Base-by-base conservation (phyloP, 2,888 invertebrate species). In the Eupithecia abbreviata region DNA sequence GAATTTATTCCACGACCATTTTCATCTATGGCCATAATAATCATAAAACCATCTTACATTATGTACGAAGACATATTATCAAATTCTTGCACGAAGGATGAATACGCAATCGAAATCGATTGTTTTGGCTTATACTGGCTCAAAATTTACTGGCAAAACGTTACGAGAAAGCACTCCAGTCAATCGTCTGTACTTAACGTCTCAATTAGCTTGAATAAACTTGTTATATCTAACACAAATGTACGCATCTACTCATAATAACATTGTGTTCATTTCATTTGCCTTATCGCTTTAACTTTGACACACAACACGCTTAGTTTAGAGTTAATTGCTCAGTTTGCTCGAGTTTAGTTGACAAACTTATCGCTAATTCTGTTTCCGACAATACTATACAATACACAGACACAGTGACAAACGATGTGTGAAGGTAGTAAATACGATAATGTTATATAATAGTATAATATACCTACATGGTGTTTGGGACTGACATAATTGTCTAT, bases 241-340 rank as follows among this genome's bases (percentile, higher is more conserved):
- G 18, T 62, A 62, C 30, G 30, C 65, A 68, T 73, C 43, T 45
- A 68, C 55, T 55, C 30, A 55, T 67, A 49, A 58, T 65, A 15
- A 30, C 45, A 74, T 55, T 75, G 70, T 71, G 42, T 67, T 13
- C 45, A 47, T 62, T 71, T 65, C 41, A 70, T 42, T 73, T 73
- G 30, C 73, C 62, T 75, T 71, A 73, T 66, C 71, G 72, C 55
- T 73, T 62, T 74, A 72, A 81, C 81, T 84, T 79, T 78, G 77
- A 79, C 79, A 82, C 73, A 80, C 79, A 82, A 78, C 80, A 78
- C 76, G 76, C 80, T 15, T 62, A 73, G 77, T 79, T 76, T 75
- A 78, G 76, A 70, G 72, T 72, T 77, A 77, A 77, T 77, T 77
- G 74, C 65, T 65, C 71, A 47, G 72, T 55, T 79, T 65, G 47